Evolutionary conservation across 1,140 invertebrate species (phyloP), one percentile per base, ranked within the genome.

Genomic region (Ips nitidus): DNA sequence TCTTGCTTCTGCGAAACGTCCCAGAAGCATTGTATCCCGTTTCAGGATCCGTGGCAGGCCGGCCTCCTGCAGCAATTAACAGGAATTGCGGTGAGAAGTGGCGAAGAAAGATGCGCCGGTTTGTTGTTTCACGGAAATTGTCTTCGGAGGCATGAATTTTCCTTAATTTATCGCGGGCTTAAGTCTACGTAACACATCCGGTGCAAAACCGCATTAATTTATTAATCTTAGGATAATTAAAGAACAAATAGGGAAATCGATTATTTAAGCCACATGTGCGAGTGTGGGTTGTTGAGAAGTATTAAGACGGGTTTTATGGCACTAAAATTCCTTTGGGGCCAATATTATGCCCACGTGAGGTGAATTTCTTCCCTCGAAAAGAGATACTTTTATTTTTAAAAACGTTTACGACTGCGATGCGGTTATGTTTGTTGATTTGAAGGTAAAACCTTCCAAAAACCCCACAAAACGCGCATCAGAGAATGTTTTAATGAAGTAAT

Each of bases 71-170:
- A 43, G 64, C 64, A 66, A 66, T 66, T 66, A 66, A 66, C 64
- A 66, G 64, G 53, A 66, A 66, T 66, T 66, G 64, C 64, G 64
- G 64, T 58, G 64, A 56, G 64, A 66, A 66, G 52, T 66, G 55
- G 64, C 64, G 64, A 56, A 66, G 64, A 66, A 66, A 66, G 64
- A 66, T 66, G 64, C 57, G 64, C 52, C 53, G 64, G 64, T 66
- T 66, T 66, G 64, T 66, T 66, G 64, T 66, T 41, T 66, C 64
- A 40, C 53, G 41, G 53, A 66, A 66, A 66, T 57, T 66, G 64
- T 66, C 64, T 66, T 66, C 41, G 45, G 64, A 52, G 42, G 64
- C 64, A 58, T 66, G 64, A 66, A 66, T 66, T 66, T 66, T 66
- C 64, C n/a, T 43, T 66, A 66, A 66, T 66, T 66, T 66, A 66